These are phyloP conservation scores for Hoplostethus atlanticus DNA, from an alignment of 2,797 vertebrate species.

Conservation along the genomic window DNA sequence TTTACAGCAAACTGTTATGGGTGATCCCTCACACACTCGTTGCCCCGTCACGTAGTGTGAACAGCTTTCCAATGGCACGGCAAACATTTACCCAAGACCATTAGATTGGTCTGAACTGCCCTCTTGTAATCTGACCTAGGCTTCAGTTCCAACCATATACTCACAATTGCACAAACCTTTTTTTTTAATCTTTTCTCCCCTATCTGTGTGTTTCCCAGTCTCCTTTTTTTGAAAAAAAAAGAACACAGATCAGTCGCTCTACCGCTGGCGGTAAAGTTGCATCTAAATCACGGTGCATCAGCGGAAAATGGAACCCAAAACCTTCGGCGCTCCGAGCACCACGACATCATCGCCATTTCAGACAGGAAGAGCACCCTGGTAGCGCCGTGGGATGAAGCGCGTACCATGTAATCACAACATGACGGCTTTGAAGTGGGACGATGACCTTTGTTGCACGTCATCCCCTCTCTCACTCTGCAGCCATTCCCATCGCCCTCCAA, in stretches of 20 bases:
- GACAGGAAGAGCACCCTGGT: constrained; percentile 29
- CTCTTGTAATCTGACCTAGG: too few relatives aligned
- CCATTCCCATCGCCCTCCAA: not conserved
- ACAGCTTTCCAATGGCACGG: too few relatives aligned
- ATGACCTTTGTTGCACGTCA: constrained; percentile 24
- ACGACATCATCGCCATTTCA: constrained; percentile 36
- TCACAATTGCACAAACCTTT: not conserved
- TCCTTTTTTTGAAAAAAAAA: not conserved
- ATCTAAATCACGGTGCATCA: constrained; percentile 29
- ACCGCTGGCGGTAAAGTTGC: constrained; percentile 28
- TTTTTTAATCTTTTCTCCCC: not conserved
- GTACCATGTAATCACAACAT: constrained; percentile 16
- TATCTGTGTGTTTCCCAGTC: not conserved
- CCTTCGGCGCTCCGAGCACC: constrained; percentile 6
- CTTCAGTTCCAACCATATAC: too few relatives aligned
- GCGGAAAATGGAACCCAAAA: constrained; percentile 36
- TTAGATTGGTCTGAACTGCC: too few relatives aligned
- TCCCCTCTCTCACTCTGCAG: constrained; percentile 14
- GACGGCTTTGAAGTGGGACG: constrained; percentile 16
- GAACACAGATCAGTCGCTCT: constrained; percentile 1
- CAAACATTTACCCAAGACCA: too few relatives aligned
- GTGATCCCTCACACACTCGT: too few relatives aligned
- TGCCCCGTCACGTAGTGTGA: too few relatives aligned
- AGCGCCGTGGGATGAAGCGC: constrained; percentile 16
- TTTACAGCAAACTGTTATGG: too few relatives aligned